A percentile compares a stretch with the other conserved stretches of the same genome.
phyloP scores from a whole-genome alignment of 2,113 vertebrate species.

The Rhizomys pruinosus region DNA sequence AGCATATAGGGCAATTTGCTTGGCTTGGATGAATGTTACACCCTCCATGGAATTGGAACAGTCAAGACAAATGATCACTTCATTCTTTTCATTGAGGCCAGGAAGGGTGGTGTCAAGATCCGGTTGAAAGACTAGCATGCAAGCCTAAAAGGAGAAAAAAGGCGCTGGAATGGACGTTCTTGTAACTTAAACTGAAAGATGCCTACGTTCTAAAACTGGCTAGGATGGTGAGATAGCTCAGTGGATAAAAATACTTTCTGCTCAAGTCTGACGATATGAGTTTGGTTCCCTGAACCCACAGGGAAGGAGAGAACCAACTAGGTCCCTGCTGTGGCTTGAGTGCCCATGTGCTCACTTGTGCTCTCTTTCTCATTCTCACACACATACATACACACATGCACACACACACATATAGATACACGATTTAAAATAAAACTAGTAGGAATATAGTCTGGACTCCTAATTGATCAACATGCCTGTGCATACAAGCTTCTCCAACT shows the following conservation, averaged over 20 bases:
- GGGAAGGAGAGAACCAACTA: neutral
- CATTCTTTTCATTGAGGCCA: constrained; percentile 20
- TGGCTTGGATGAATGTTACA: constrained; percentile 83
- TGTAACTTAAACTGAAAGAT: neutral
- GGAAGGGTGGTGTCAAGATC: constrained; percentile 80
- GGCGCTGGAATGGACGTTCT: neutral
- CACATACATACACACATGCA: too few relatives aligned
- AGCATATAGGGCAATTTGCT: constrained; percentile 85
- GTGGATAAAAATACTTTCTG: neutral
- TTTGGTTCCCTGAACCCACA: neutral
- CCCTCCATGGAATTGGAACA: constrained; percentile 91
- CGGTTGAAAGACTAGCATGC: constrained; percentile 94
- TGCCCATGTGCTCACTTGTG: too few relatives aligned
- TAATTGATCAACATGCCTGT: too few relatives aligned
- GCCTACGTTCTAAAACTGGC: constrained; percentile 6
- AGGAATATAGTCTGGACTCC: too few relatives aligned
- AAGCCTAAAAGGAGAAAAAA: constrained; percentile 86
- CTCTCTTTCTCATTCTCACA: too few relatives aligned
- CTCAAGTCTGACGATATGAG: neutral
- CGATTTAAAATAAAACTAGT: too few relatives aligned
- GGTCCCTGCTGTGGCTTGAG: neutral
- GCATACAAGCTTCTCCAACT: too few relatives aligned
- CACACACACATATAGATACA: too few relatives aligned
- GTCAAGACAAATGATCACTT: constrained; percentile 90
- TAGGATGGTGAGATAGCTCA: neutral